Base-by-base conservation (phyloP, 2,113 vertebrate genomes). In the Pelvicachromis taeniatus region DNA sequence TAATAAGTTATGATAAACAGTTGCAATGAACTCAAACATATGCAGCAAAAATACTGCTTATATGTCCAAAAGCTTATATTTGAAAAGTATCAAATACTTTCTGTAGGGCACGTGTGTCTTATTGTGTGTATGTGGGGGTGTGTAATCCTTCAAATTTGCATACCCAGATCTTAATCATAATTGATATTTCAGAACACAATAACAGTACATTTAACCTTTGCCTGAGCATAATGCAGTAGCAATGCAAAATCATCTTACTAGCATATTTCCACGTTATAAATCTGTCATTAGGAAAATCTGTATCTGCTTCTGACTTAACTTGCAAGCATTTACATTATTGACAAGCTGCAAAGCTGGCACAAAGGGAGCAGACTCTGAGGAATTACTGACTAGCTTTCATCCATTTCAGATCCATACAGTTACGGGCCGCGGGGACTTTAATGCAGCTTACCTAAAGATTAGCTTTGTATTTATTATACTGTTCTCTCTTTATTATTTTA, bases 321-420 rank as follows among this genome's bases (percentile, higher is more conserved):
- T 83, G 84, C 63, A 88, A 87, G 77, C 70, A 48, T 77, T 83
- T 90, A 42, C 82, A 88, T 89, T 89, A 92, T 85, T 84, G 89
- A 86, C 78, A 45, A 78, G 50, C 23, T 78, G 63, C 56, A 83
- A 90, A 80, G 48, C 55, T 63, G 75, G 56, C 70, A 79, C 55
- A 87, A 87, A 78, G 79, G 45, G 68, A 85, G 23, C 26, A 54
- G 50, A 84, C 52, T 89, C 14, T 56, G 63, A 73, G 50, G 79
- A 88, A 80, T 88, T 42, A 82, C 52, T 68, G 23, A 26, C 26
- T 50, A 6, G 19, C 17, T 78, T 42, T 86, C 55, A 59, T 75
- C 81, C 3, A 12, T 82, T 84, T 87, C 16, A 59, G 23, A 80
- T 75, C 19, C 17, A 73, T 26, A 68, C 35, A 63, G 31, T 80